These are phyloP conservation scores for Rissa tridactyla DNA, from an alignment of 2,113 vertebrate genomes.

Conservation along the genomic window DNA sequence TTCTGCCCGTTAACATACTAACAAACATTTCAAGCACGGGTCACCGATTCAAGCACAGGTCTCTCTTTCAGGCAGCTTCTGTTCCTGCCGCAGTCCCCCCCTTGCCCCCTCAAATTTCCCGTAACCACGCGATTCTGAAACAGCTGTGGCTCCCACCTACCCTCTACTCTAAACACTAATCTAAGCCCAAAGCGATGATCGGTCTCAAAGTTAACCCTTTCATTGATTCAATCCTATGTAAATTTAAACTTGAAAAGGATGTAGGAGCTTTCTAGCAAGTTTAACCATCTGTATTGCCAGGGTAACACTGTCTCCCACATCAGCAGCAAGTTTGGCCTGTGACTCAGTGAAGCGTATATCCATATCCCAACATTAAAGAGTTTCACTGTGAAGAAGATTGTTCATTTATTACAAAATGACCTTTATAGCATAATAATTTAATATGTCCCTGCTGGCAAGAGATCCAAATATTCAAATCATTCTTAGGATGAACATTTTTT, in stretches of 20 bases:
- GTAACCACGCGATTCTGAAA: background rate
- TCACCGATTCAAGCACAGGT: background rate
- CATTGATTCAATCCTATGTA: background rate
- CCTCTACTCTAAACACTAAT: background rate
- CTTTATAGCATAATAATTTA: background rate
- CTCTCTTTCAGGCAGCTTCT: background rate
- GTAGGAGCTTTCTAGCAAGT: background rate
- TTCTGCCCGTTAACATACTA: background rate
- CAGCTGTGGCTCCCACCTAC: background rate
- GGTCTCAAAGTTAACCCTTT: background rate
- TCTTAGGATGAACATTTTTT: background rate
- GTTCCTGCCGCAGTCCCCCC: background rate
- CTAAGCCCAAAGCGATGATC: background rate
- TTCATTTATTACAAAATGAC: background rate
- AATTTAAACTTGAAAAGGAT: background rate
- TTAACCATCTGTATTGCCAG: background rate
- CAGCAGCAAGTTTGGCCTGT: background rate
- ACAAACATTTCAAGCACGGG: background rate
- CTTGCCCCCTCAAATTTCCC: background rate
- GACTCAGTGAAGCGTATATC: background rate
- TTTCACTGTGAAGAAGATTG: background rate
- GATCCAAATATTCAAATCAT: background rate
- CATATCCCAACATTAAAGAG: background rate
- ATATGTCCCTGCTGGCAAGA: background rate
- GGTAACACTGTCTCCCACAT: background rate